Conservation (phyloP, 2,888 invertebrate species). For the Drosophila aldrichi region DNA sequence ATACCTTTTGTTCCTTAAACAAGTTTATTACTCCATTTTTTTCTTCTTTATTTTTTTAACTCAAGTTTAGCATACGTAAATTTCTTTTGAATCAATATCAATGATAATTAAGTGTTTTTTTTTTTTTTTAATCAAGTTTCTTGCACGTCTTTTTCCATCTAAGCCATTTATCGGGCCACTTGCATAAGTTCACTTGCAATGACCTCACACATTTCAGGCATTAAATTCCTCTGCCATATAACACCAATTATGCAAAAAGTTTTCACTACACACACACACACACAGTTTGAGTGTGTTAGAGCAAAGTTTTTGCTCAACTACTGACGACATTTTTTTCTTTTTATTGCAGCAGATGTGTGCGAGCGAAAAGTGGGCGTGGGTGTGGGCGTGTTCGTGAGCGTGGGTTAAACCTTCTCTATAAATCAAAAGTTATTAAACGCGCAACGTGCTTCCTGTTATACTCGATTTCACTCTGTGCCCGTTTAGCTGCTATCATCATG, state of each 20-base stretch:
- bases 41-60: too few relatives aligned
- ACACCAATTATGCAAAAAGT: slow-evolving; percentile 63
- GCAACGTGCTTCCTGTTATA: slow-evolving; percentile 58
- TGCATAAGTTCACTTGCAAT: slow-evolving; percentile 4
- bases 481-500: slow-evolving; percentile 31
- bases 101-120: too few relatives aligned
- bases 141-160: neutral
- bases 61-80: too few relatives aligned
- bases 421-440: slow-evolving; percentile 77
- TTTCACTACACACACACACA: slow-evolving; percentile 16
- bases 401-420: slow-evolving; percentile 40
- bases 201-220: slow-evolving; percentile 2
- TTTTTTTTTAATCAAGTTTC: neutral
- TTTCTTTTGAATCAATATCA: too few relatives aligned
- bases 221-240: slow-evolving; percentile 16
- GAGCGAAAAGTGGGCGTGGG: slow-evolving; percentile 9
- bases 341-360: slow-evolving; percentile 24
- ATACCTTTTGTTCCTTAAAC: too few relatives aligned
- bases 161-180: slow-evolving; percentile 17
- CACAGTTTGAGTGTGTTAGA: neutral
- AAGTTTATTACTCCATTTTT: too few relatives aligned
- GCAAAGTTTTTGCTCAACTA: slow-evolving; percentile 65
- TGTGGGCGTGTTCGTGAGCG: neutral
- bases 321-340: neutral
- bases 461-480: slow-evolving; percentile 49